These are phyloP conservation scores for Austrolebias charrua DNA, from an alignment of 2,797 vertebrate genomes.

Conservation along the genomic window DNA sequence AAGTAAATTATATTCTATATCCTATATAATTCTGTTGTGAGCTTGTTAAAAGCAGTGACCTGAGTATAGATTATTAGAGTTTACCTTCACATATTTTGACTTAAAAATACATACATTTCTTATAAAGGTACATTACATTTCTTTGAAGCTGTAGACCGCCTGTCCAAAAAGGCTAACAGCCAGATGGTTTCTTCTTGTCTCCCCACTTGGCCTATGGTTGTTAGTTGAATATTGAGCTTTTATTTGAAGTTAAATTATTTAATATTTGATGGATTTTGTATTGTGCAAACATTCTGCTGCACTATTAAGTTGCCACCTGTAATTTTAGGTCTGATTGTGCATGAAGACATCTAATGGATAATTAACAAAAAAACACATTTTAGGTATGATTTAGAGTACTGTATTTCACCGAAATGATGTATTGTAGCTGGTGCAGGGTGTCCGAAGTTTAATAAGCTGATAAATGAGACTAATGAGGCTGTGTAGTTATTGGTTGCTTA, in stretches of 20 bases:
- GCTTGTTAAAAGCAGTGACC: neutral
- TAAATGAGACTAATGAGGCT: slow-evolving; percentile 2
- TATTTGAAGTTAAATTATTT: slow-evolving; percentile 13
- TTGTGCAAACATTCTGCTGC: neutral
- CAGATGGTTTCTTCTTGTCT: no score
- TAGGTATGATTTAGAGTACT: neutral
- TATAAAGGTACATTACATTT: no score
- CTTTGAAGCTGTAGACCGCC: no score
- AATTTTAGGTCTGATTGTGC: neutral
- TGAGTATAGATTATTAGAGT: neutral
- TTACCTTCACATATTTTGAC: no score
- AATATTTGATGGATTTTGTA: no score
- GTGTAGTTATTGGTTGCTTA: neutral
- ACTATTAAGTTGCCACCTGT: neutral
- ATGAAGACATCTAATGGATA: neutral
- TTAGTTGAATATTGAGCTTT: no score
- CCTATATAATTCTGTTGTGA: neutral
- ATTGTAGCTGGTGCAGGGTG: neutral
- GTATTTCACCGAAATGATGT: neutral
- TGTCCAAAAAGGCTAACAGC: no score
- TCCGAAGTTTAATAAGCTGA: slow-evolving; percentile 4
- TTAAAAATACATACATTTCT: no score
- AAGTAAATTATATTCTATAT: no score
- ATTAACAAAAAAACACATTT: neutral
- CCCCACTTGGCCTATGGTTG: no score